Evolutionary conservation across 1,140 invertebrate genomes (phyloP), one percentile per base, ranked within the genome.

Genomic region (Drosophila arawakana): DNA sequence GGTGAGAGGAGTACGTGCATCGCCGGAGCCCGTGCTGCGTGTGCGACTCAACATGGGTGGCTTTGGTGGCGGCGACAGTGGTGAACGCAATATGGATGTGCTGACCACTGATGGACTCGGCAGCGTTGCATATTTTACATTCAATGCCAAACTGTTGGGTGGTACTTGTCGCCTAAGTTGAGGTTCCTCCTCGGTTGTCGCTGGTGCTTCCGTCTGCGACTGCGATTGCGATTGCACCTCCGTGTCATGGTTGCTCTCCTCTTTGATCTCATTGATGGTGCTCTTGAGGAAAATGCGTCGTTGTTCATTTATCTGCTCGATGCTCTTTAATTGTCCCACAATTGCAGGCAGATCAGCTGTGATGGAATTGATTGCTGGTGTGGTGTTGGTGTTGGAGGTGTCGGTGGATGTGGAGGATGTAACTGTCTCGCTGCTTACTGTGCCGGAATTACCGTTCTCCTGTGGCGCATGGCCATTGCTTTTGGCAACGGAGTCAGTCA

Each of bases 31-130:
- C 7, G 79, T 89, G 69, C 90, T 91, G 18, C 83, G 77, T 15
- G 90, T 89, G 39, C 90, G 90, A 61, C 90, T 82, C 43, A 91
- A 47, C 90, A 91, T 91, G 21, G 90, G 90, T 7, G 90, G 90
- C 35, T 91, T 91, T 1, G 90, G 90, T 30, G 90, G 90, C 25
- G 90, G 90, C n/a, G 90, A 80, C 7, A 82, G 43, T 0, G 90
- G 90, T 6, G 83, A 85, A 37, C 77, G 43, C n/a, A 89, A 21
- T 0, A 43, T 37, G 21, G 43, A 47, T 8, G 63, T 35, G 37
- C 61, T 72, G 10, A 57, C 71, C 13, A 65, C 37, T 25, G 55
- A 62, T 37, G 80, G 74, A 69, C 70, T 80, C 6, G 90, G 90
- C 34, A 91, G 59, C 25, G 90, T 91, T 37, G 86, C 90, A 67